A percentile compares a stretch with the other conserved stretches of the same genome.
phyloP scores from a whole-genome alignment of 2,797 vertebrate genomes.

The Glossophaga mutica region DNA sequence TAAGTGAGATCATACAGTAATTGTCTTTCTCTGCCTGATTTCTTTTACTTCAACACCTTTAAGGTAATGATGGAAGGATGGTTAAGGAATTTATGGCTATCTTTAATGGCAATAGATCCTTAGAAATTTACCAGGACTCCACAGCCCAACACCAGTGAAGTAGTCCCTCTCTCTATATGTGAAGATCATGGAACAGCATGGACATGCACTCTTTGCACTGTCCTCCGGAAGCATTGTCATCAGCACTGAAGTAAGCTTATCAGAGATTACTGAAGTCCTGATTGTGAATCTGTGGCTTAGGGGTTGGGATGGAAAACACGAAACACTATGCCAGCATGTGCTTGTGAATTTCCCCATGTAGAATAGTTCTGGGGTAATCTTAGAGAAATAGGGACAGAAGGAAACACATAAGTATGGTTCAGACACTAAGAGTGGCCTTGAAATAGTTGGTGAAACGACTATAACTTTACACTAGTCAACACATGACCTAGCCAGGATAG shows the following conservation, averaged over 20 bases:
- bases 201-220: background rate
- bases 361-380: background rate
- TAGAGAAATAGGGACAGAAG: background rate
- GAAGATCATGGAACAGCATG: background rate
- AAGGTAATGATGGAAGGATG: background rate
- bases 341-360: background rate
- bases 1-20: background rate
- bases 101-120: background rate
- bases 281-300: background rate
- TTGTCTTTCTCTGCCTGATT: background rate
- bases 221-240: rapidly evolving
- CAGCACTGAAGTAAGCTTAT: background rate
- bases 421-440: background rate
- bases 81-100: background rate
- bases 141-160: rapidly evolving
- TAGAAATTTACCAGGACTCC: background rate
- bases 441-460: background rate
- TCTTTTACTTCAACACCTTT: background rate
- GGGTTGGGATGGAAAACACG: background rate
- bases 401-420: background rate
- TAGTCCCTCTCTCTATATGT: background rate
- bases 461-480: background rate
- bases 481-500: background rate
- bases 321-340: background rate
- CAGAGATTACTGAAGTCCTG: background rate